phyloP scores from a whole-genome alignment of 2,113 vertebrate genomes.

The Calonectris borealis region DNA sequence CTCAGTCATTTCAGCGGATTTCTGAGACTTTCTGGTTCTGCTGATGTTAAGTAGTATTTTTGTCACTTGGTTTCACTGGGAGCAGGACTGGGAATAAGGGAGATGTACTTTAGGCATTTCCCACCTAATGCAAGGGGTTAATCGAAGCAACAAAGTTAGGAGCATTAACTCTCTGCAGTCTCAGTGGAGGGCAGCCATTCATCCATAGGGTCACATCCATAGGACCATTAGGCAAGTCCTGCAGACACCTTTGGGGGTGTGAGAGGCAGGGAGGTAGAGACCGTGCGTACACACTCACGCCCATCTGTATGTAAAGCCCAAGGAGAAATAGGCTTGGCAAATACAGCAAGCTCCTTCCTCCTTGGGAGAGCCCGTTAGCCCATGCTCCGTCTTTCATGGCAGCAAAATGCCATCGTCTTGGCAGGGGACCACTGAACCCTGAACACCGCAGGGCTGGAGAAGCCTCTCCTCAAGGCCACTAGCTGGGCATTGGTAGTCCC shows the following conservation, averaged over 20 bases:
- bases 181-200: not conserved
- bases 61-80: not conserved
- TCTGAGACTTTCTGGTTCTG: not conserved
- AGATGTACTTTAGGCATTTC: not conserved
- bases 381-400: not conserved
- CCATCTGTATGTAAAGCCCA: not conserved
- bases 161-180: not conserved
- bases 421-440: not conserved
- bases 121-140: not conserved
- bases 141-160: not conserved
- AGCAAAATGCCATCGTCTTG: not conserved
- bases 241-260: accelerated
- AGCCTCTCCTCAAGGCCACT: not conserved
- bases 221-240: not conserved
- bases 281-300: not conserved
- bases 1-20: not conserved
- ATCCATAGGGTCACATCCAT: not conserved
- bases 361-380: accelerated
- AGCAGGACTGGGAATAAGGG: not conserved
- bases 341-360: not conserved
- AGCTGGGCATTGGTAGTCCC: accelerated
- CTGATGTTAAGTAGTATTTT: not conserved
- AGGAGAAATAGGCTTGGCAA: not conserved
- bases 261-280: not conserved
- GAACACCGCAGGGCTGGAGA: not conserved